Evolutionary conservation across 2,888 invertebrate species (phyloP), one percentile per base, ranked within the genome.

Genomic region (Agrochola litura): DNA sequence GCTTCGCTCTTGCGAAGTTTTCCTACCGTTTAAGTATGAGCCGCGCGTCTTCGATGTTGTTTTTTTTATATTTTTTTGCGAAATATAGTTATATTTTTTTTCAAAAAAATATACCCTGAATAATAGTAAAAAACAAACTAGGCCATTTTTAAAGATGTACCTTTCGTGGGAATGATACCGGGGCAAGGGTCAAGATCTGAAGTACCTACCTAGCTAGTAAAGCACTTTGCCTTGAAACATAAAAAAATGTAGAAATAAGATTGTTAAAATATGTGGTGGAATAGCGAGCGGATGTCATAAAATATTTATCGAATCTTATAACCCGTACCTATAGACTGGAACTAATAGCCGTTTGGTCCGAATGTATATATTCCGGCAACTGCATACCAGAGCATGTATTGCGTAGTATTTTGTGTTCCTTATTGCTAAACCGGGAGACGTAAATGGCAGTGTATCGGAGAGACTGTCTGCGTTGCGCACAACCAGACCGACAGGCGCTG

Each of bases 381-480:
- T 77, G 72, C 81, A 89, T 83, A 81, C 79, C 81, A 83, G 79
- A 83, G 49, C 66, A 72, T 64, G 74, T 75, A 80, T 88, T 88
- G 84, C 87, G 79, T 60, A 88, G 72, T 79, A 85, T 81, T 87
- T 81, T 80, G 85, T 87, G 90, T 93, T 92, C 91, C 91, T 90
- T 91, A 90, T 93, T 93, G 91, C 93, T 86, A 85, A 91, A 92
- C 87, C 84, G 82, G 86, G 90, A 90, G 88, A 91, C 90, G 72
- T 92, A 93, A 93, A 93, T 92, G 92, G 92, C 82, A 87, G 85
- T 89, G 79, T 88, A 86, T 89, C 87, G 87, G 79, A 85, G 83
- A 82, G 80, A 83, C 76, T 77, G 76, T 75, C 80, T 81, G 63
- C 71, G 85, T 76, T 86, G 81, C 79, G 79, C 78, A 72, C 73